Percentiles rank a stretch among this genome's conserved stretches.
phyloP scores from a whole-genome alignment of 2,113 vertebrate species.

The Rostratula benghalensis region DNA sequence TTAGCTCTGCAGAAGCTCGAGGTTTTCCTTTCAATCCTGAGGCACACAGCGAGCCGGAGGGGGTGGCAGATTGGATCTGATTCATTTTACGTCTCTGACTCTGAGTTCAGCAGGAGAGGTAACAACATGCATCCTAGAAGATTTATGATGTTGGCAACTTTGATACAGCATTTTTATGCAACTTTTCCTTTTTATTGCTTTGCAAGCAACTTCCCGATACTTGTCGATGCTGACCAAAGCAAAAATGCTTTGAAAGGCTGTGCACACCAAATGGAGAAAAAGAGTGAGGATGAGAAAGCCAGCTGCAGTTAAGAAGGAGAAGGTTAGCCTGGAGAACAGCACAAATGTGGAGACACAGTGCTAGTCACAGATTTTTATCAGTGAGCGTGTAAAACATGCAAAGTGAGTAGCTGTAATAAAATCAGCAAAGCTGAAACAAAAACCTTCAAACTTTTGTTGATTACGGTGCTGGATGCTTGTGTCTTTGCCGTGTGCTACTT shows the following conservation, averaged over 20 bases:
- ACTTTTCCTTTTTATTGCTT: neutral
- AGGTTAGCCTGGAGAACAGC: neutral
- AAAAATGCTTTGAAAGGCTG: neutral
- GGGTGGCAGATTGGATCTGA: neutral
- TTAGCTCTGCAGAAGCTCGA: neutral
- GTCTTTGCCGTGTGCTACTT: fast-evolving
- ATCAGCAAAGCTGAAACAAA: neutral
- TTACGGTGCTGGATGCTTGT: neutral
- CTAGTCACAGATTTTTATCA: neutral
- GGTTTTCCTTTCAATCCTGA: neutral
- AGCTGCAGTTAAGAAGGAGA: neutral
- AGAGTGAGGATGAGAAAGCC: neutral
- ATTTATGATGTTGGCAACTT: neutral
- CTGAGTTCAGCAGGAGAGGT: neutral
- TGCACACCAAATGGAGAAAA: neutral
- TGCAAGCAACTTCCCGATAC: neutral
- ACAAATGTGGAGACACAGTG: neutral
- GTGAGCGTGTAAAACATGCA: neutral
- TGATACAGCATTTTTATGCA: neutral
- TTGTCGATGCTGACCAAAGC: constrained; percentile 4
- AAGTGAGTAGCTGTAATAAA: neutral
- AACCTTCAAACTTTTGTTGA: neutral
- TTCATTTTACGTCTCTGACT: neutral
- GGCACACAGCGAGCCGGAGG: neutral
- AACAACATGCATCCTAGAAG: neutral